Evolutionary conservation across 2,113 vertebrate species (phyloP).

Genomic region (Pimephales promelas): DNA sequence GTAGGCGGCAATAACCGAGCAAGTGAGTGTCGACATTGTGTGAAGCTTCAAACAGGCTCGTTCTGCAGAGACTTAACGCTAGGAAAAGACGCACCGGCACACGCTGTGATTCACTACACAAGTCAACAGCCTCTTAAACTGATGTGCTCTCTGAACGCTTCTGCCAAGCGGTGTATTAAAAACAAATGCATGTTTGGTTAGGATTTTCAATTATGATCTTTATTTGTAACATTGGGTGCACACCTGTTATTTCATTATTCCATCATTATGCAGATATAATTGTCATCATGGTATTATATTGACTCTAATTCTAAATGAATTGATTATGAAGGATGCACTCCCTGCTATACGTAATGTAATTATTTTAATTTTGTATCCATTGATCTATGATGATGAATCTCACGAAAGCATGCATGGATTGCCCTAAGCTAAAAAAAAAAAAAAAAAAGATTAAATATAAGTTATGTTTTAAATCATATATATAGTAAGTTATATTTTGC

Average conservation of each 20-base stretch:
- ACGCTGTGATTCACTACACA: background rate
- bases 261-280: conserved; percentile 15
- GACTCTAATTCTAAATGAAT: background rate
- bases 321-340: background rate
- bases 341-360: background rate
- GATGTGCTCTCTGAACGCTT: background rate
- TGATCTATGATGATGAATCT: background rate
- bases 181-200: conserved; percentile 5
- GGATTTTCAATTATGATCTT: background rate
- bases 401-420: background rate
- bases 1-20: conserved; percentile 18
- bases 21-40: conserved; percentile 21
- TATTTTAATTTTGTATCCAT: background rate
- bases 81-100: conserved; percentile 22
- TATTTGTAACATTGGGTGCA: background rate
- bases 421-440: background rate
- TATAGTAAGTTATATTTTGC: background rate
- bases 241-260: conserved; percentile 18
- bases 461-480: background rate
- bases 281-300: conserved; percentile 2
- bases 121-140: conserved; percentile 29
- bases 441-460: background rate
- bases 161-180: background rate
- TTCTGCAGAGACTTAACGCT: conserved; percentile 30
- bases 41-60: conserved; percentile 34